phyloP scores from a whole-genome alignment of 2,113 vertebrate genomes.

The Tychaedon coryphoeus region DNA sequence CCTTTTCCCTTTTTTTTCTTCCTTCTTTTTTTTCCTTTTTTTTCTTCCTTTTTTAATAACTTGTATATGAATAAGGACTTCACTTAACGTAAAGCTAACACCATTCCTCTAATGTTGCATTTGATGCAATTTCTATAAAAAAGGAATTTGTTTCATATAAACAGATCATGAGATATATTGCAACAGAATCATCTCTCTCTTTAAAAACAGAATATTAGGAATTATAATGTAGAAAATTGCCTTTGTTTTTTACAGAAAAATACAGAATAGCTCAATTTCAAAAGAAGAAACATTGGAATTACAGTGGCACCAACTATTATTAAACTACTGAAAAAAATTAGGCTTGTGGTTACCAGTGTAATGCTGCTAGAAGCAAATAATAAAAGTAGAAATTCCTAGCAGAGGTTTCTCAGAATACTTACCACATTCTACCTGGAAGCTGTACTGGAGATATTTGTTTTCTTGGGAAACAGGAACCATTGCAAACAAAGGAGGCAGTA shows the following conservation, averaged over 20 bases:
- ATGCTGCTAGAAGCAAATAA: not conserved
- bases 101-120: not conserved
- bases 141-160: not conserved
- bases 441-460: not conserved
- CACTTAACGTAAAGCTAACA: not conserved
- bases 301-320: not conserved
- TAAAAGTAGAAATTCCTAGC: not conserved
- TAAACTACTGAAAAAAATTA: not conserved
- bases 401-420: not conserved
- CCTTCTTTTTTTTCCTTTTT: not conserved
- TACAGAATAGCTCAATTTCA: not conserved
- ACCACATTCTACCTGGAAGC: not conserved
- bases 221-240: not conserved
- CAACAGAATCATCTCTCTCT: not conserved
- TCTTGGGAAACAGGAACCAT: not conserved
- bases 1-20: fast-evolving
- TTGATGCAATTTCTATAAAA: not conserved
- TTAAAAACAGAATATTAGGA: not conserved
- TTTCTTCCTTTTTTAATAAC: not conserved
- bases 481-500: not conserved
- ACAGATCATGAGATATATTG: not conserved
- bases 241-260: not conserved
- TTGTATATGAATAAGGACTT: not conserved
- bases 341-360: not conserved
- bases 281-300: not conserved